phyloP scores from a whole-genome alignment of 2,113 vertebrate genomes.

The Coracopsis vasa region DNA sequence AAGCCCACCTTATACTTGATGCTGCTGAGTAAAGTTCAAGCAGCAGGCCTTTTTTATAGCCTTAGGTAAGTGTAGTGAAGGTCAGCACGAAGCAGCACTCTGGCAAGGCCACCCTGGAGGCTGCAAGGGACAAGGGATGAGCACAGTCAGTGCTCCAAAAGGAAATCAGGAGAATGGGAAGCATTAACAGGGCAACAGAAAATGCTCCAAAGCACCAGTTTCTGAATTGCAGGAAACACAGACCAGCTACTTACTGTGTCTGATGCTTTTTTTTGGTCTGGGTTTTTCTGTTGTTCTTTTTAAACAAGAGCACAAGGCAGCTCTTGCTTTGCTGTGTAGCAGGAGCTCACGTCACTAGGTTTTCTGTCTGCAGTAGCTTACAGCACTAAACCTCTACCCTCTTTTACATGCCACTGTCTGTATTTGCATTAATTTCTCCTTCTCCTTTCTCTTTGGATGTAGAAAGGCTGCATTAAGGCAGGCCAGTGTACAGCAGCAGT shows the following conservation, averaged over 20 bases:
- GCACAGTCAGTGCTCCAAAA: not conserved
- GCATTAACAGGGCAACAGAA: not conserved
- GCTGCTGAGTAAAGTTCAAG: not conserved
- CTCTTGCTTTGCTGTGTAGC: not conserved
- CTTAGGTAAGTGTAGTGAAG: accelerated
- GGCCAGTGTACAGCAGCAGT: not conserved
- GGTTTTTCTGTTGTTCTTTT: not conserved
- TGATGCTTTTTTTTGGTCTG: not conserved
- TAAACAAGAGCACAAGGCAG: not conserved
- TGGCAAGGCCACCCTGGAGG: not conserved
- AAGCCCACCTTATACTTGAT: not conserved
- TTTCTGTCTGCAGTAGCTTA: not conserved
- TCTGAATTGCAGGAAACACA: accelerated
- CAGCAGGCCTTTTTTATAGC: not conserved
- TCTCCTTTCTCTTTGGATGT: not conserved
- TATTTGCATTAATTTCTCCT: not conserved
- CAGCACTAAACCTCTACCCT: not conserved
- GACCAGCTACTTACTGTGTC: accelerated
- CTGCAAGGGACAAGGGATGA: not conserved
- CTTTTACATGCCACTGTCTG: not conserved
- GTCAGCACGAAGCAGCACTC: not conserved
- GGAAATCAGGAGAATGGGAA: not conserved
- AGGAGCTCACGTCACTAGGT: not conserved
- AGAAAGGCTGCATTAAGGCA: not conserved
- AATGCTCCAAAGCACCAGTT: not conserved